Percentiles rank a stretch among this genome's conserved stretches.
Conservation (phyloP, 2,113 vertebrate species). For the Progne subis region DNA sequence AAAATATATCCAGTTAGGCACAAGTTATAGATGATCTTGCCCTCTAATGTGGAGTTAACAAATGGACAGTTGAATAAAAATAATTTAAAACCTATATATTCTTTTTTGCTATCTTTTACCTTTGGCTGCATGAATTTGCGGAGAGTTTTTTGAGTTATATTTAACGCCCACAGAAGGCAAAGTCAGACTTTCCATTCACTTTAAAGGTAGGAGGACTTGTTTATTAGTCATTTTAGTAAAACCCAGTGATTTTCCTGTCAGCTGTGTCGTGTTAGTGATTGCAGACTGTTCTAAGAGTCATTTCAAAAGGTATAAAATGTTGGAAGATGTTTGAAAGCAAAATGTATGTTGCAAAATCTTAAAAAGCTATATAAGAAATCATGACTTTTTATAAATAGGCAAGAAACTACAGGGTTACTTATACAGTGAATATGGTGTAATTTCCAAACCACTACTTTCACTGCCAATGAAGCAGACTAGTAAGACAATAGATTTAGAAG, state of each 20-base stretch:
- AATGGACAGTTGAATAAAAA: not conserved
- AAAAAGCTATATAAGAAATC: not conserved
- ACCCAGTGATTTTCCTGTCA: constrained; percentile 16
- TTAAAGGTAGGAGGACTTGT: constrained; percentile 44
- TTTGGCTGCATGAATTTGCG: not conserved
- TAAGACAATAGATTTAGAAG: not conserved
- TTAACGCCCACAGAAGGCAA: not conserved
- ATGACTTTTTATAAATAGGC: not conserved
- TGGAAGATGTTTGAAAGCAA: not conserved
- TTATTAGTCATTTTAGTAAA: constrained; percentile 40
- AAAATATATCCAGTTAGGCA: not conserved
- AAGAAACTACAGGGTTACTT: not conserved
- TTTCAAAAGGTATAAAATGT: not conserved
- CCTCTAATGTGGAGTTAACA: not conserved
- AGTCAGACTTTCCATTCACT: constrained; percentile 24
- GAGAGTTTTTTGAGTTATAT: not conserved
- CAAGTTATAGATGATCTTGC: not conserved
- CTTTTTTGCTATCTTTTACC: not conserved
- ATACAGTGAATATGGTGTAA: not conserved
- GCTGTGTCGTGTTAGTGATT: not conserved
- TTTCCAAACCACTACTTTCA: constrained; percentile 12
- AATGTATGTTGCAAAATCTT: not conserved
- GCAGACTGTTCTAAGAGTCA: not conserved
- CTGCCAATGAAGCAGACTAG: not conserved
- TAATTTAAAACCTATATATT: not conserved